A percentile compares a stretch with the other conserved stretches of the same genome.
These are phyloP conservation scores for Chelonia mydas DNA, from an alignment of 2,797 vertebrate genomes.

Conservation along the genomic window DNA sequence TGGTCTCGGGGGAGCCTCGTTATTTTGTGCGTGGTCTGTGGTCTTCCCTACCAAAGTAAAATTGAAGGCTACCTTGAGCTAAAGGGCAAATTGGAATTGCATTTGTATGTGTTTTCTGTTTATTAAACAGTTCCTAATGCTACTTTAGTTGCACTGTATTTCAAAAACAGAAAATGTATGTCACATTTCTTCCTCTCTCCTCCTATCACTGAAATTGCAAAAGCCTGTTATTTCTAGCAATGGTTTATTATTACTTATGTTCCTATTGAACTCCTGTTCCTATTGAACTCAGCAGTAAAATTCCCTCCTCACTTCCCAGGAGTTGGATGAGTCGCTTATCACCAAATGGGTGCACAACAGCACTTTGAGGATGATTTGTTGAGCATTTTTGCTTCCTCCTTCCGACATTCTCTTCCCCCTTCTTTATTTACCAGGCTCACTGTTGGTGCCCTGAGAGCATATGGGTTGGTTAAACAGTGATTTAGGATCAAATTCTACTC, in stretches of 20 bases:
- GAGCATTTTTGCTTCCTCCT: neutral
- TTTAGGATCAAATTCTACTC: neutral
- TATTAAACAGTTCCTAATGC: neutral
- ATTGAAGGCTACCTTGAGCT: neutral
- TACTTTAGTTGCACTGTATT: neutral
- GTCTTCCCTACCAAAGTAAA: neutral
- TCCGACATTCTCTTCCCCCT: neutral
- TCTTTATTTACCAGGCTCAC: fast-evolving
- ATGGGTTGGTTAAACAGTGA: neutral
- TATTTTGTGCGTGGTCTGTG: neutral
- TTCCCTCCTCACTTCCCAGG: neutral
- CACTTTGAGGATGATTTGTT: neutral
- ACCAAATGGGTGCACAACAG: neutral
- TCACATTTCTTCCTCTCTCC: neutral
- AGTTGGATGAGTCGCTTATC: neutral
- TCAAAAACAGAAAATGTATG: neutral
- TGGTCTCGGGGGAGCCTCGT: neutral
- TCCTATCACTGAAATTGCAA: neutral
- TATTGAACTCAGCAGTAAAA: neutral
- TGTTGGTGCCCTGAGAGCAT: neutral
- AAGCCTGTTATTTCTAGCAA: neutral
- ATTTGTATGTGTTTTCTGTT: neutral
- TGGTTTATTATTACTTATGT: neutral
- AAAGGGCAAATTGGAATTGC: constrained; percentile 27
- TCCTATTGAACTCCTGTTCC: neutral